phyloP scores from a whole-genome alignment of 2,113 vertebrate genomes.

The Donacobius atricapilla region DNA sequence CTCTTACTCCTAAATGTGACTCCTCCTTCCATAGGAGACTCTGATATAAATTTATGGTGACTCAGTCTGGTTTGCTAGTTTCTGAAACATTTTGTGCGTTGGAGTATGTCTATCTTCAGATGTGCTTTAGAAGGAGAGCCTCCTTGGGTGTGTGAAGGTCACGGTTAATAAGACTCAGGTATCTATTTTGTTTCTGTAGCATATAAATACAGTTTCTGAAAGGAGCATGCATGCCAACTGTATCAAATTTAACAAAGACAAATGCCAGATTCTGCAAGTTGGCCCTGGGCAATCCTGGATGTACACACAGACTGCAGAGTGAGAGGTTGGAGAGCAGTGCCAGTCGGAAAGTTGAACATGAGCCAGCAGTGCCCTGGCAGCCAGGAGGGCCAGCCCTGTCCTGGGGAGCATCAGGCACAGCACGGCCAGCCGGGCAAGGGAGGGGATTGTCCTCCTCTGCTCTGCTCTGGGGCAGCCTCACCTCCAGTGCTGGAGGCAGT shows the following conservation, averaged over 20 bases:
- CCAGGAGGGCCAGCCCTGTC: neutral
- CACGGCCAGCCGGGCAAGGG: rapidly evolving
- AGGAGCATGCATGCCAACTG: rapidly evolving
- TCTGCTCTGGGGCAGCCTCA: rapidly evolving
- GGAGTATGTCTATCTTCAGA: neutral
- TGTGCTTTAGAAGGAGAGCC: neutral
- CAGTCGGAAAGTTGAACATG: rapidly evolving
- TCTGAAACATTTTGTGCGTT: neutral
- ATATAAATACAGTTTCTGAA: neutral
- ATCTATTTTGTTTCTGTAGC: neutral
- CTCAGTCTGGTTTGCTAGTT: neutral
- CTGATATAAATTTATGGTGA: neutral
- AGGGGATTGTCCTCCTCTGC: neutral
- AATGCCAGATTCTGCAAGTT: neutral
- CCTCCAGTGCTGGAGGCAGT: rapidly evolving
- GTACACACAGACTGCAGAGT: rapidly evolving
- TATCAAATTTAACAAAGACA: neutral
- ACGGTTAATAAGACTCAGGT: neutral
- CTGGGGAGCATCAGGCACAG: neutral
- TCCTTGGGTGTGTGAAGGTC: neutral
- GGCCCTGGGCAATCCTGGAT: neutral
- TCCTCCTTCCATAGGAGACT: neutral
- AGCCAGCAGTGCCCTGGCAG: neutral
- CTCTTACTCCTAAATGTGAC: neutral
- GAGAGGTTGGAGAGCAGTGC: neutral